Evolutionary conservation across 1,140 invertebrate genomes (phyloP).

Genomic region (Conus ventricosus): DNA sequence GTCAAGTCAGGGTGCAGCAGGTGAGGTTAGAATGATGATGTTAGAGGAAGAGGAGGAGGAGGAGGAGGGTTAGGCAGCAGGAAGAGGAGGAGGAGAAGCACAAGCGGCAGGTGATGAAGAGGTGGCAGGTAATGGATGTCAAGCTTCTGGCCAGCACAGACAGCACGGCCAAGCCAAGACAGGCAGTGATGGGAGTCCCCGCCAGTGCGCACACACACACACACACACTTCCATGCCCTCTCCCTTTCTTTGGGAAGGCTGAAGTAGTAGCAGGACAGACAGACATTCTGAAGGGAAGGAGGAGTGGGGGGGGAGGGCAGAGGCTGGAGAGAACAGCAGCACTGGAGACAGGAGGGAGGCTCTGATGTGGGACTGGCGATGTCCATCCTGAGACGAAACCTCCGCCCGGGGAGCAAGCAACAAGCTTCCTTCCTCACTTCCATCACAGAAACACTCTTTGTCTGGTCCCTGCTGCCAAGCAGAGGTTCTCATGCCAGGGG

Average conservation of each 20-base stretch:
- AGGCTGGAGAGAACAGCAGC: neutral
- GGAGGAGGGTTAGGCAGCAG: neutral
- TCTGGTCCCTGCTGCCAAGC: no score
- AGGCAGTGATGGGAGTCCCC: neutral
- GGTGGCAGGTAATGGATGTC: neutral
- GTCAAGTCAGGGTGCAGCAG: neutral
- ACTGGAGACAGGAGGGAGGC: no score
- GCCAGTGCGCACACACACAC: neutral
- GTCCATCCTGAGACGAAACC: no score
- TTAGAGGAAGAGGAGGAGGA: neutral
- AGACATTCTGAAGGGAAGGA: neutral
- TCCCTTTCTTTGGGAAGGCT: neutral
- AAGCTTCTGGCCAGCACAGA: neutral
- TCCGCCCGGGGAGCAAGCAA: no score
- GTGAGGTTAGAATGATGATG: neutral
- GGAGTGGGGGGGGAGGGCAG: neutral
- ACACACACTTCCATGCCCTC: neutral
- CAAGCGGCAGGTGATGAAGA: neutral
- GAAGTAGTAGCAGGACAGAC: neutral
- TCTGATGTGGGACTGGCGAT: no score
- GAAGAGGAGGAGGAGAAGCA: neutral
- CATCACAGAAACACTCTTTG: no score
- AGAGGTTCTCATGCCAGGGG: no score
- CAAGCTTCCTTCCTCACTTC: no score
- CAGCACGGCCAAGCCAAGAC: neutral